A percentile compares a stretch with the other conserved stretches of the same genome.
phyloP scores from a whole-genome alignment of 2,888 invertebrate species.

The Agrochola lota region DNA sequence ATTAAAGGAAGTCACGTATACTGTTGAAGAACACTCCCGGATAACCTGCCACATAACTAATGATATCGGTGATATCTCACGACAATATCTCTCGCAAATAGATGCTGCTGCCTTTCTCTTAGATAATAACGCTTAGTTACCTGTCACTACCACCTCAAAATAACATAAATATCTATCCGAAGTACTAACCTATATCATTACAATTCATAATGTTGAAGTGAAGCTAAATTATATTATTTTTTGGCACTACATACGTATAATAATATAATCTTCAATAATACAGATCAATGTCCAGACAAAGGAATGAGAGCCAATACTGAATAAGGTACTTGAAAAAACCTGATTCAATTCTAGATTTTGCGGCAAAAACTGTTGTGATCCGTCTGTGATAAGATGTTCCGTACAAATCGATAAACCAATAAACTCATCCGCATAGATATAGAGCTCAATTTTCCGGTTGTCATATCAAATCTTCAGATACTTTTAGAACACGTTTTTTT shows the following conservation, averaged over 20 bases:
- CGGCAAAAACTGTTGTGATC: slow-evolving; percentile 7
- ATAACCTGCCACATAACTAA: slow-evolving; percentile 19
- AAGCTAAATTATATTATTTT: not conserved
- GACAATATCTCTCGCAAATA: not conserved
- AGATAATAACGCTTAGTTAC: not conserved
- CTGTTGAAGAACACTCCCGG: not conserved
- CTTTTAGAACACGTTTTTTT: too few relatives aligned
- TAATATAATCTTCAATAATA: not conserved
- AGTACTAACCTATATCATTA: not conserved
- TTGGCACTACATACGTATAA: not conserved
- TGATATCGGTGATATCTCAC: slow-evolving; percentile 8
- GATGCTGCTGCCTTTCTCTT: slow-evolving; percentile 17
- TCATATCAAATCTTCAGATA: not conserved
- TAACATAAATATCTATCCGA: not conserved
- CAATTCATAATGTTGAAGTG: not conserved
- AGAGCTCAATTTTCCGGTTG: not conserved
- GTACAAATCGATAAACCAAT: not conserved
- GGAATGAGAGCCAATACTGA: not conserved
- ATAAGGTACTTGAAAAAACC: not conserved
- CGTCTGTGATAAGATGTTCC: not conserved
- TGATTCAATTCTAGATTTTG: slow-evolving; percentile 10
- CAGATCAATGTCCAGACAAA: not conserved
- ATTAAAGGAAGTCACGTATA: not conserved
- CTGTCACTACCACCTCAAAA: slow-evolving; percentile 10
- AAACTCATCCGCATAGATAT: not conserved